These are phyloP conservation scores for Rhagologus leucostigma DNA, from an alignment of 2,113 vertebrate species.

Conservation along the genomic window DNA sequence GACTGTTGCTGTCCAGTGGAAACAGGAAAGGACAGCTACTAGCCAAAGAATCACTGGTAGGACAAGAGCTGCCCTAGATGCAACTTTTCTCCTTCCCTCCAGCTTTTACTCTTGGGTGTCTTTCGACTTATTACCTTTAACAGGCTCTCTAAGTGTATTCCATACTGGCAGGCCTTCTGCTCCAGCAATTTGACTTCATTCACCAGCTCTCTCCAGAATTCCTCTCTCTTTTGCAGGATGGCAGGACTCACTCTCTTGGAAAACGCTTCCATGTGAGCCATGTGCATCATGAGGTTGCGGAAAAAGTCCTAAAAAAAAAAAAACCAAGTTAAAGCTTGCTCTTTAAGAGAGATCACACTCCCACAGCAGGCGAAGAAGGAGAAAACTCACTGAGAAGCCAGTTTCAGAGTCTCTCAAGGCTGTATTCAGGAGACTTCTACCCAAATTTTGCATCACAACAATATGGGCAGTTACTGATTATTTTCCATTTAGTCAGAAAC, in stretches of 20 bases:
- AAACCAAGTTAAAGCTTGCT: not conserved
- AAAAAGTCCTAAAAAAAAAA: constrained; percentile 77
- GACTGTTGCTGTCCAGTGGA: not conserved
- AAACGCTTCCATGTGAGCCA: constrained; percentile 68
- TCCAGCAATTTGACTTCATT: constrained; percentile 67
- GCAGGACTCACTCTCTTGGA: constrained; percentile 63
- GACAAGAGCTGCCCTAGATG: not conserved
- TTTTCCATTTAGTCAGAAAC: not conserved
- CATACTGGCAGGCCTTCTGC: constrained; percentile 64
- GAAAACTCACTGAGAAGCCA: not conserved
- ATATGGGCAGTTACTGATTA: not conserved
- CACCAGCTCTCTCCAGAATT: constrained; percentile 62
- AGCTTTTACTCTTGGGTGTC: not conserved
- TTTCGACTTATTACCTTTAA: constrained; percentile 78
- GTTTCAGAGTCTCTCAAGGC: not conserved
- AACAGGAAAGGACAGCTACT: not conserved
- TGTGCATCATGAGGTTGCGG: constrained; percentile 69
- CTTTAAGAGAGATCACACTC: not conserved
- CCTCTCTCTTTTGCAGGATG: constrained; percentile 61
- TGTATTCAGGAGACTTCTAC: not conserved
- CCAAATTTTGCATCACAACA: not conserved
- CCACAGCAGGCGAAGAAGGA: not conserved
- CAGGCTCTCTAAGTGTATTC: constrained; percentile 66
- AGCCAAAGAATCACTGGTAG: not conserved
- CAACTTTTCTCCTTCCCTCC: not conserved